Evolutionary conservation across 2,797 vertebrate species (phyloP), one percentile per base, ranked within the genome.

Genomic region (Sparus aurata): DNA sequence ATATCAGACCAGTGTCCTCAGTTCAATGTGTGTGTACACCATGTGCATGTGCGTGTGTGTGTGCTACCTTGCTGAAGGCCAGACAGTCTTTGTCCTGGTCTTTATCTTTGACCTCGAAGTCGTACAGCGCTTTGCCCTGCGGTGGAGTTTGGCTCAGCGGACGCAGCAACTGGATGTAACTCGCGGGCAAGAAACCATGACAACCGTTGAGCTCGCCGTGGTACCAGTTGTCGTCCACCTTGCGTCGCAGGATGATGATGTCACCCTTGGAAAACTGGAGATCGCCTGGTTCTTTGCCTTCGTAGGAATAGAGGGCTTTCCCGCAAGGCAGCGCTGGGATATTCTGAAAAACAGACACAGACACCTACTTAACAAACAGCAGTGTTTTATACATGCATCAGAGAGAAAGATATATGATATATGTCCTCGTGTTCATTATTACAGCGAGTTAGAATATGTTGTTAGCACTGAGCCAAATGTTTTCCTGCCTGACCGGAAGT

Each of bases 81-180:
- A 99, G 92, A 85, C 98, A 99, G 92, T 99, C 98, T 90, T 98
- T 98, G 91, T 99, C 98, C 93, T 98, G 97, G 91, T 99, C 98
- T 93, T 97, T 97, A 93, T 99, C 98, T 92, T 98, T 99, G 89
- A 99, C 97, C 94, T 99, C 97, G 62, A 99, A 99, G 94, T 99
- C 98, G 0, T 99, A 99, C 90, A 99, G 95, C 12, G 98, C 98
- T 94, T 99, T 99, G 83, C 98, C 98, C 90, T 99, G 97, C 50
- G 98, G 98, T 0, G 96, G 97, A 45, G 97, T 96, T 75, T 98
- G 98, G 0, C 97, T 97, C 83, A 98, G 94, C 3, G 98, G 97
- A 83, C 96, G 96, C 86, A 99, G 91, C 82, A 98, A 94, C 92
- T 98, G 98, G 92, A 99, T 96, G 83, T 99, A 99, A 90, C 98